These are phyloP conservation scores for Periphyllus acericola DNA, from an alignment of 2,888 invertebrate species.

Conservation along the genomic window DNA sequence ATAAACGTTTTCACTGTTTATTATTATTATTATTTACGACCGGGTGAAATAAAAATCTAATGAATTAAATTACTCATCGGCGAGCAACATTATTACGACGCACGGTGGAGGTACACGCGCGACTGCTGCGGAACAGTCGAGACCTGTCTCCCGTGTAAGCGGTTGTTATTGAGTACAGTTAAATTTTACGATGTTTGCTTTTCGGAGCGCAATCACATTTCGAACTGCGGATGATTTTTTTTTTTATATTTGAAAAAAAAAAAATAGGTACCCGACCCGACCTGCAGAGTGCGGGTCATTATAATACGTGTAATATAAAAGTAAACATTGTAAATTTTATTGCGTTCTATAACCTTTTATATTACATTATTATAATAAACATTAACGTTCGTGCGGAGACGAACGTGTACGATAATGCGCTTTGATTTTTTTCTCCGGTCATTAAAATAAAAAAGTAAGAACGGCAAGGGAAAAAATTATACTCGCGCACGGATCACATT, in stretches of 20 bases:
- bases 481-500: not conserved
- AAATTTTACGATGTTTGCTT: not conserved
- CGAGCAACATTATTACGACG: not conserved
- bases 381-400: not conserved
- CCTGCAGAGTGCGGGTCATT: not conserved
- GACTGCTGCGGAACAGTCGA: no score
- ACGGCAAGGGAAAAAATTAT: not conserved
- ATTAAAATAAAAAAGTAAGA: not conserved
- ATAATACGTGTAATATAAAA: slow-evolving; percentile 12
- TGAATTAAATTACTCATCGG: not conserved
- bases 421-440: not conserved
- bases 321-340: slow-evolving; percentile 51
- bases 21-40: not conserved
- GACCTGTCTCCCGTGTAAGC: not conserved
- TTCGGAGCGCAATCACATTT: slow-evolving; percentile 2
- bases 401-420: not conserved
- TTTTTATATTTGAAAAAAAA: not conserved
- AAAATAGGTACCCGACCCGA: not conserved
- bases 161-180: not conserved
- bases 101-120: no score
- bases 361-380: slow-evolving; percentile 1
- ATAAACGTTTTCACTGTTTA: no score
- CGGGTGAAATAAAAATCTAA: not conserved
- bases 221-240: not conserved
- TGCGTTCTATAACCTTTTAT: slow-evolving; percentile 27